Conservation (phyloP, 2,888 invertebrate genomes). For the Salpingus planirostris region DNA sequence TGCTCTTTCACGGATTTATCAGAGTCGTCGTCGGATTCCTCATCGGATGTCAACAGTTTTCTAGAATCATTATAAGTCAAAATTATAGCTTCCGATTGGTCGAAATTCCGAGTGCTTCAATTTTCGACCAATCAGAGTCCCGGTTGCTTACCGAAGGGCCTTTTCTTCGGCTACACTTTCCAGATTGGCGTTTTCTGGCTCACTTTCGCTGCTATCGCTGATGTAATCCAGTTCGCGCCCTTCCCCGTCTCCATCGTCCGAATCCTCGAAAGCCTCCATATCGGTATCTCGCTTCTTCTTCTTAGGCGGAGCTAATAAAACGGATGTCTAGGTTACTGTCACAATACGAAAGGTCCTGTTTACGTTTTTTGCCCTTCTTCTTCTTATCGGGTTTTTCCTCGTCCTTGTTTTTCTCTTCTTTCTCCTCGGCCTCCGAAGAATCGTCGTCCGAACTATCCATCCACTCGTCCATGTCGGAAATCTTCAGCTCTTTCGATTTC, state of each 20-base stretch:
- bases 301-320: slow-evolving; percentile 28
- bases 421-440: slow-evolving; percentile 62
- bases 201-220: slow-evolving; percentile 64
- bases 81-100: no score
- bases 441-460: slow-evolving; percentile 72
- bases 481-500: slow-evolving; percentile 61
- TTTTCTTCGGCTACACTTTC: slow-evolving; percentile 68
- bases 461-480: slow-evolving; percentile 94
- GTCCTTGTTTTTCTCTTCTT: slow-evolving; percentile 56
- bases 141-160: no score
- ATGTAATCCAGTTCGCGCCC: slow-evolving; percentile 93
- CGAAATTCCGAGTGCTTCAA: no score
- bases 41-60: slow-evolving; percentile 80
- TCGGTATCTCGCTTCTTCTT: slow-evolving; percentile 78
- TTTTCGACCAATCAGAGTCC: no score
- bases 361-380: slow-evolving; percentile 46
- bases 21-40: slow-evolving; percentile 77
- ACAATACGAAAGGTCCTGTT: no score
- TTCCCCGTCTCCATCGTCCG: slow-evolving; percentile 95
- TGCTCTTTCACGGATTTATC: slow-evolving; percentile 67
- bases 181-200: slow-evolving; percentile 71
- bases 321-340: no score
- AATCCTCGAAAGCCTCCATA: slow-evolving; percentile 89
- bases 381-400: slow-evolving; percentile 51
- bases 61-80: no score